Evolutionary conservation across 2,888 invertebrate genomes (phyloP), one percentile per base, ranked within the genome.

Genomic region (Tryphoninae sp.): DNA sequence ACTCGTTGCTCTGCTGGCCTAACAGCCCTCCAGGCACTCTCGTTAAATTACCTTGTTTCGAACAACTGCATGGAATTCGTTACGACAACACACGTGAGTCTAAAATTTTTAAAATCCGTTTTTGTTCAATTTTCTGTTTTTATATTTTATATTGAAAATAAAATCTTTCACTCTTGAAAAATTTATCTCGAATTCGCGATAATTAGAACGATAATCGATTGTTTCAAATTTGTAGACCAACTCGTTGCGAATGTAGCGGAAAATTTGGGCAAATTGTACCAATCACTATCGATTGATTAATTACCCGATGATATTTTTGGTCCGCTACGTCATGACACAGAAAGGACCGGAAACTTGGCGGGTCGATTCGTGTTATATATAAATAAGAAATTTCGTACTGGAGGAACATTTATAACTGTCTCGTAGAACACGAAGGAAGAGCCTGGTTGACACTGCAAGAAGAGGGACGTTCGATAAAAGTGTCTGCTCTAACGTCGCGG

Each of bases 41-140:
- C 68, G 96, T 96, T 1, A 93, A 94, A 33, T 94, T 97, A 84
- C 95, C 95, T 65, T 98, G 98, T 91, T 96, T 97, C 89, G 94
- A 95, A 64, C 95, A 96, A 88, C 93, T 97, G 78, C 94, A 95
- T 86, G 96, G 96, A 80, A 94, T 97, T 78, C 94, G 93, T 85
- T 97, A 97, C 89, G 97, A 97, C 90, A 95, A 95, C 84, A 94
- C 96, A 90, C 95, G 97, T 97, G 93, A 97, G 97, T 96, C 86
- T 72, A 72, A 22, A 51, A 33, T 61, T 40, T 40, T 42, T 55
- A 7, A 59, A 45, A 42, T 23, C 40, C 0, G 7, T 6, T 33
- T 33, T 33, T 33, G 3, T 26, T 26, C 3, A 2, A 26, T 33
- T 33, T 33, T 33, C 3, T 33, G 7, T 1, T 33, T 33, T 33